phyloP scores from a whole-genome alignment of 2,113 vertebrate species.

The Phylloscopus whistleri region DNA sequence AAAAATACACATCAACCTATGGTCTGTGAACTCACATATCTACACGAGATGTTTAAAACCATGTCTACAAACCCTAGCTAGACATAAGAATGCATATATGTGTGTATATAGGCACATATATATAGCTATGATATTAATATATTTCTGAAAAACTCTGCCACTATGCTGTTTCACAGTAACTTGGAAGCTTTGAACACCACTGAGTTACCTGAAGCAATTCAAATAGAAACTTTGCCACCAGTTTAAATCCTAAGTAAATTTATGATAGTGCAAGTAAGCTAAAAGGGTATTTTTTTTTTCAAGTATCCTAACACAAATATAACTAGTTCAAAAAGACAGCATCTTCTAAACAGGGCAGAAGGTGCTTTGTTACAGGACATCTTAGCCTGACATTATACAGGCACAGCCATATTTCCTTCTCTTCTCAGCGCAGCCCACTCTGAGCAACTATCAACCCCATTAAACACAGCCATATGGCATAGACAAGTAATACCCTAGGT shows the following conservation, averaged over 20 bases:
- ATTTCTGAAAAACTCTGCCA: neutral
- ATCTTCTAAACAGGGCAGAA: neutral
- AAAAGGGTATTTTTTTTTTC: neutral
- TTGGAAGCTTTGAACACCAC: neutral
- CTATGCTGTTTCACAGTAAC: neutral
- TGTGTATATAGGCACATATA: too few species aligned
- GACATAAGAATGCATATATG: neutral
- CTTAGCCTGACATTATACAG: neutral
- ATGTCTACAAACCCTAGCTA: neutral
- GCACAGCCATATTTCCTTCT: neutral
- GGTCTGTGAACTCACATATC: neutral
- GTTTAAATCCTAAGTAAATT: neutral
- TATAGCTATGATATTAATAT: neutral
- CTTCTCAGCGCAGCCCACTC: neutral
- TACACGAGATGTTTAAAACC: neutral
- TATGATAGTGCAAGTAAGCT: neutral
- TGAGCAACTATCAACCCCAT: neutral
- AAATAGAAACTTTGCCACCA: neutral
- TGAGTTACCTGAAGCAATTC: neutral
- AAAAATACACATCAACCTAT: neutral
- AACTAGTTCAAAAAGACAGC: neutral
- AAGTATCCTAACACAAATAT: neutral
- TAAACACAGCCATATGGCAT: fast-evolving
- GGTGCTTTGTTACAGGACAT: neutral
- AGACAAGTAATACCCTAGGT: neutral